Base-by-base conservation (phyloP, 1,140 invertebrate species). In the Acromyrmex echinatior region DNA sequence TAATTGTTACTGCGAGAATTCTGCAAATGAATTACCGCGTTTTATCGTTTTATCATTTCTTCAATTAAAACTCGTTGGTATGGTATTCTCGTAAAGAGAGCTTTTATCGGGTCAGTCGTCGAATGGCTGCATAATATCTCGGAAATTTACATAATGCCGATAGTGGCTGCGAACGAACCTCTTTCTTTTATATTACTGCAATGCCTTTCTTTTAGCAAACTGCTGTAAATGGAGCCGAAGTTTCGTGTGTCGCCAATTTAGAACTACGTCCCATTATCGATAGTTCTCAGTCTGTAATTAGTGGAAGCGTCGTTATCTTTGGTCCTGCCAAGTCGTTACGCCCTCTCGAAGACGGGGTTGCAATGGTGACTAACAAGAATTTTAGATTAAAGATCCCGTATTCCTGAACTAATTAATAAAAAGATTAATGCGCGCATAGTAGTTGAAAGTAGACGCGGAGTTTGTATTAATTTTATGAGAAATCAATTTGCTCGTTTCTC, bases 201-300 rank as follows among this genome's bases (percentile, higher is more conserved):
- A 60, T 65, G 81, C 14, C 39, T 53, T 86, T 80, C 51, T 80
- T 49, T 12, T 45, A 86, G 25, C 60, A 31, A 78, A 68, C 39
- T 68, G 76, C 74, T 66, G 74, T 68, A 88, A 88, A 86, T 86
- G 82, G 84, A 86, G 87, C 51, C 16, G 25, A 87, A 80, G 87
- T 88, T 86, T 86, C 84, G 60, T 84, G 65, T 71, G 87, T 79
- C 63, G 58, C 84, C 76, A 88, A 90, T 90, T 90, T 66, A 49
- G 60, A 53, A 81, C 53, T 74, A 39, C 45, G 86, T 49, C 49
- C 86, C 60, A 88, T 90, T 90, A 88, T 79, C 60, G 80, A 88
- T 78, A 80, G 80, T 80, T 88, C 51, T 53, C 53, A 88, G 68
- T 81, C 86, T 88, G 70, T 88, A 88, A 90, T 90, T 86, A 88